Conservation (phyloP, 2,113 vertebrate genomes). For the Solea senegalensis region DNA sequence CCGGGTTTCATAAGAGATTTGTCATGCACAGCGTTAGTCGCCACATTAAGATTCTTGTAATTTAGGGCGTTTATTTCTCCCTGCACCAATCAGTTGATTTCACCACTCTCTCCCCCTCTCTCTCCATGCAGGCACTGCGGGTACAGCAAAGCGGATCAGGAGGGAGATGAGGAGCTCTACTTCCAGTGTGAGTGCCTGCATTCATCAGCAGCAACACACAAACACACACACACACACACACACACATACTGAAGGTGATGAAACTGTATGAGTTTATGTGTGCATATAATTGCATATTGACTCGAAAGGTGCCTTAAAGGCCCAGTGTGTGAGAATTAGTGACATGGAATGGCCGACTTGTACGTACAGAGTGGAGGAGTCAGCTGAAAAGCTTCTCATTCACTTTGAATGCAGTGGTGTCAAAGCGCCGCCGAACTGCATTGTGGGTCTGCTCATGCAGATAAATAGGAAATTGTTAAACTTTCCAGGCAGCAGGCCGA, state of each 20-base stretch:
- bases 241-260: neutral
- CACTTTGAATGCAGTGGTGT: no score
- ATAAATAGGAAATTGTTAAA: no score
- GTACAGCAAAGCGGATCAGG: slow-evolving; percentile 99
- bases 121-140: slow-evolving; percentile 89
- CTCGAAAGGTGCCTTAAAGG: no score
- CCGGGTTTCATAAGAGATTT: slow-evolving; percentile 39
- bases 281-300: neutral
- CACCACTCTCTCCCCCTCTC: slow-evolving; percentile 32
- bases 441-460: no score
- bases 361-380: neutral
- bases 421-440: no score
- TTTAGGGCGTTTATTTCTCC: slow-evolving; percentile 53
- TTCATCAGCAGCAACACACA: slow-evolving; percentile 65
- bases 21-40: slow-evolving; percentile 32
- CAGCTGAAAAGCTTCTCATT: no score
- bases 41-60: slow-evolving; percentile 56
- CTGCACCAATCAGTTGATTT: slow-evolving; percentile 61
- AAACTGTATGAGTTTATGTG: neutral
- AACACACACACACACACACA: slow-evolving; percentile 3
- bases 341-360: no score
- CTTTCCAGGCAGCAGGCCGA: no score
- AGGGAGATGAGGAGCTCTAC: slow-evolving; percentile 99
- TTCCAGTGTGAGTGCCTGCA: slow-evolving; percentile 97
- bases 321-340: no score